phyloP scores from a whole-genome alignment of 1,140 invertebrate genomes.

The Orussus abietinus region DNA sequence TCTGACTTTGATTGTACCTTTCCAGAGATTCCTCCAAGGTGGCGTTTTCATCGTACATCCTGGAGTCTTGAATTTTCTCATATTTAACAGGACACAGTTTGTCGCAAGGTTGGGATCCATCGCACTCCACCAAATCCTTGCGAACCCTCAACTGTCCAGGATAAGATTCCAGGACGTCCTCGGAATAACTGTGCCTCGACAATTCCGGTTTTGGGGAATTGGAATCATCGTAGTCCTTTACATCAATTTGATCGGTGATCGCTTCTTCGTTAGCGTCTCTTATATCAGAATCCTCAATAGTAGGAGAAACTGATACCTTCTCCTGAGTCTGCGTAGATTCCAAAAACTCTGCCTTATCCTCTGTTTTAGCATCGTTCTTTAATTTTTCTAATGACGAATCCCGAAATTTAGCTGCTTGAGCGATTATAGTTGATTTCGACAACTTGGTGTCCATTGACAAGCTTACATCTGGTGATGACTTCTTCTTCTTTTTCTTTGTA shows the following conservation, averaged over 20 bases:
- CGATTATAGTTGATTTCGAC: background rate
- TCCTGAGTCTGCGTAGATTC: no score
- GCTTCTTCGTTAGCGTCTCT: constrained; percentile 16
- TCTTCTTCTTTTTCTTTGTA: constrained; percentile 80
- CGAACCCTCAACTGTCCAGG: constrained; percentile 36
- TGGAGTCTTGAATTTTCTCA: constrained; percentile 43
- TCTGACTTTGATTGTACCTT: constrained; percentile 44
- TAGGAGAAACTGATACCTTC: constrained; percentile 13
- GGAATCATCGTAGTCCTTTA: constrained; percentile 10
- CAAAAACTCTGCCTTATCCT: background rate
- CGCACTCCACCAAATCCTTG: constrained; percentile 41
- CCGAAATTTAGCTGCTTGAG: background rate
- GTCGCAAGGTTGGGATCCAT: constrained; percentile 31
- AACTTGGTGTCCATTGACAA: no score
- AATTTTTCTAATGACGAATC: no score
- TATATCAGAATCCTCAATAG: constrained; percentile 2
- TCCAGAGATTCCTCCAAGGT: constrained; percentile 46
- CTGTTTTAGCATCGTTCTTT: no score
- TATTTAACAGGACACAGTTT: constrained; percentile 39
- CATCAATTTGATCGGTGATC: constrained; percentile 17
- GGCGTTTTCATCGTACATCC: constrained; percentile 48
- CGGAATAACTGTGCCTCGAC: constrained; percentile 16
- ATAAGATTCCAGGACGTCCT: constrained; percentile 11
- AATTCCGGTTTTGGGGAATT: constrained; percentile 7
- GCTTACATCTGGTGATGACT: no score